A percentile compares a stretch with the other conserved stretches of the same genome.
These are phyloP conservation scores for Xenotilapia leptura DNA, from an alignment of 2,113 vertebrate species.

Conservation along the genomic window DNA sequence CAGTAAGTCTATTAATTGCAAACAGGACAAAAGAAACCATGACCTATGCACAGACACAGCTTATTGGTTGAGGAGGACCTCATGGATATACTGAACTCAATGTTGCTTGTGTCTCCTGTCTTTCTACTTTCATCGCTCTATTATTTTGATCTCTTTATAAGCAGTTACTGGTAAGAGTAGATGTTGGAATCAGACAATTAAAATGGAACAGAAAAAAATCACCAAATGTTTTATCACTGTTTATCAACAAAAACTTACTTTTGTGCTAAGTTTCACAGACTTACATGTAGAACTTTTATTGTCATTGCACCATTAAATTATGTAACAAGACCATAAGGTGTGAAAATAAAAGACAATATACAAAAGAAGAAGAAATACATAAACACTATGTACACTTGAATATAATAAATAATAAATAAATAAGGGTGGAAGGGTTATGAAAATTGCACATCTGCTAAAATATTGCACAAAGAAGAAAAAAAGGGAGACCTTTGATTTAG, in stretches of 20 bases:
- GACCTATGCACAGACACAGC: fast-evolving
- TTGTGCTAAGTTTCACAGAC: neutral
- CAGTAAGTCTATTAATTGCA: neutral
- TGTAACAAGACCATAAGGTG: fast-evolving
- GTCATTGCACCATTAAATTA: fast-evolving
- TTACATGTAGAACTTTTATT: fast-evolving
- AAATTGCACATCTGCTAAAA: too few species aligned
- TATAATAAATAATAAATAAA: too few species aligned
- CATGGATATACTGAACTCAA: neutral
- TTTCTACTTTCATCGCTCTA: fast-evolving
- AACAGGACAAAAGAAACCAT: neutral
- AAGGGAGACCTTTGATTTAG: fast-evolving
- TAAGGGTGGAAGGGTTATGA: fast-evolving
- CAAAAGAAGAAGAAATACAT: neutral
- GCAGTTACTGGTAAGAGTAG: neutral
- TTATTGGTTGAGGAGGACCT: neutral
- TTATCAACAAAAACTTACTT: neutral
- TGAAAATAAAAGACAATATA: neutral
- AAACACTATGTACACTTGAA: neutral
- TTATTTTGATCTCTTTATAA: fast-evolving
- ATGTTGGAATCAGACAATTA: neutral
- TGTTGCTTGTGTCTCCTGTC: neutral
- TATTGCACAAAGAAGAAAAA: too few species aligned
- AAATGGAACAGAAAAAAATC: neutral
- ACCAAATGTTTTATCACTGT: neutral